Base-by-base conservation (phyloP, 1,140 invertebrate species). In the Temnothorax curvispinosus region DNA sequence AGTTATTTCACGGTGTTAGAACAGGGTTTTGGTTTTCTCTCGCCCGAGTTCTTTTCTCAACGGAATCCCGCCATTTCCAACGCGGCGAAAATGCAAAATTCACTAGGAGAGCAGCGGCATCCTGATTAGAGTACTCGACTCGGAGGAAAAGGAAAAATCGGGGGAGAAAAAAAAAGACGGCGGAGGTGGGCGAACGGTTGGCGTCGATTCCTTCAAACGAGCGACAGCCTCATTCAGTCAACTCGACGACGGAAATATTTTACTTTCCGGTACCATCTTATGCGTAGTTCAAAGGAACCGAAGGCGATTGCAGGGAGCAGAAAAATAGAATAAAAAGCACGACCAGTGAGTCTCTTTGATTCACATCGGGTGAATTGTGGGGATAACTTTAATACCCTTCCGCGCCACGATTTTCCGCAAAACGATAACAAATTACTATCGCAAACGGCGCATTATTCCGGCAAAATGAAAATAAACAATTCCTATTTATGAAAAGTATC, bases 21-120 rank as follows among this genome's bases (percentile, higher is more conserved):
- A 13, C 18, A 38, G 74, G 62, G 78, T 85, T 27, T 27, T 86
- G 65, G 56, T 90, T 90, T 82, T 62, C 74, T 85, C 75, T 87
- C 18, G 60, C 50, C 32, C 27, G 88, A 89, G 75, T 76, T 62
- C 47, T 44, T 89, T 90, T 50, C 88, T 90, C 88, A 54, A 52
- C 35, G 41, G 81, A 69, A 58, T 71, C 15, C 44, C 35, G 32
- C 74, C 58, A 69, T 76, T 90, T 87, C 7, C 78, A 75, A 41
- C 67, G 86, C 67, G 86, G 77, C 38, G 52, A 82, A 87, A 90
- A 90, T 90, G 71, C 75, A 88, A 90, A 88, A 90, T 90, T 90
- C 88, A 88, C 67, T 56, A 74, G 56, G 21, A 69, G 41, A 69
- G 54, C 72, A 87, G 76, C 85, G 54, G 44, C 81, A 54, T 60